Evolutionary conservation across 2,888 invertebrate species (phyloP).

Genomic region (Melikaiella ostensackeni): DNA sequence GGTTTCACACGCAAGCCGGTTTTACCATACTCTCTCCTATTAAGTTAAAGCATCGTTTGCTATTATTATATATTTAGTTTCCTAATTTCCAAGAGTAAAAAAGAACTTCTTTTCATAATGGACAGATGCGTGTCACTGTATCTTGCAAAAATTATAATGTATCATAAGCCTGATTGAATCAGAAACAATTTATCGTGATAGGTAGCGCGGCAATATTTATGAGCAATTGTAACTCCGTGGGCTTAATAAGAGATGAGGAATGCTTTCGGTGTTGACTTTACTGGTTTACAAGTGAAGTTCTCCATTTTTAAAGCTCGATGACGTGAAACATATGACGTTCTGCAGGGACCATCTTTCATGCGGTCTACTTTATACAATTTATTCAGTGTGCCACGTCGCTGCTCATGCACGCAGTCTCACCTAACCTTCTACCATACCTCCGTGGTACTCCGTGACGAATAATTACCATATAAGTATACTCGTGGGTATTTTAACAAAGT

Average conservation of each 20-base stretch:
- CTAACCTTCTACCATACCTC: neutral
- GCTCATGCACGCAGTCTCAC: slow-evolving; percentile 19
- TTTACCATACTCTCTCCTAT: no score
- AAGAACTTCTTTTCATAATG: no score
- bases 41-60: no score
- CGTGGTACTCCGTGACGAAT: slow-evolving; percentile 3
- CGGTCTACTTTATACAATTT: slow-evolving; percentile 18
- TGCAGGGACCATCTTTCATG: slow-evolving; percentile 33
- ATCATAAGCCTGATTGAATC: slow-evolving; percentile 1
- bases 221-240: neutral
- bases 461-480: slow-evolving; percentile 11
- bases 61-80: neutral
- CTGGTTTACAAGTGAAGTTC: slow-evolving; percentile 4
- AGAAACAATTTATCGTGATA: slow-evolving; percentile 25
- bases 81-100: no score
- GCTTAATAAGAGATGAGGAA: slow-evolving; percentile 34
- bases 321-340: slow-evolving; percentile 30
- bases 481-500: neutral
- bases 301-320: slow-evolving; percentile 12
- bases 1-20: no score
- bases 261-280: slow-evolving; percentile 18
- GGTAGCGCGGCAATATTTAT: slow-evolving; percentile 17
- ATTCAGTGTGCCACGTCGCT: slow-evolving; percentile 18
- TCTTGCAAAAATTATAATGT: neutral
- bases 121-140: neutral